Conservation (phyloP, 2,888 invertebrate genomes). For the Antitype chi region DNA sequence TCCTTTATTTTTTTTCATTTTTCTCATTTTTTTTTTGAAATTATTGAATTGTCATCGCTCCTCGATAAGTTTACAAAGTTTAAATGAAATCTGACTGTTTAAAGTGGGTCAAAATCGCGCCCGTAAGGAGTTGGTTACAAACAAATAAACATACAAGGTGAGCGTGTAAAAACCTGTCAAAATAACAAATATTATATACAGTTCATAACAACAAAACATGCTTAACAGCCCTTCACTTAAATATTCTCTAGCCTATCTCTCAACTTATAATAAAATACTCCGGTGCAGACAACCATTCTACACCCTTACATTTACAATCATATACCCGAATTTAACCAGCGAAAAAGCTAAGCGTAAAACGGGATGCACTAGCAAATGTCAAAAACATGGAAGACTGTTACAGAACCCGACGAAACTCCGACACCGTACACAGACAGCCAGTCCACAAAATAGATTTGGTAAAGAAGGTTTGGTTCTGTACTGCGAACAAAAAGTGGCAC, state of each 20-base stretch:
- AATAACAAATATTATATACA: background rate
- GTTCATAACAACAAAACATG: slow-evolving; percentile 5
- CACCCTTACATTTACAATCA: slow-evolving; percentile 21
- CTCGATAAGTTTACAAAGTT: no score
- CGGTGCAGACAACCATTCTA: slow-evolving; percentile 24
- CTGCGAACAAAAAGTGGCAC: background rate
- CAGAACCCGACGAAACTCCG: slow-evolving; percentile 51
- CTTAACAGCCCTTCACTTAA: background rate
- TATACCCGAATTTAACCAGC: slow-evolving; percentile 46
- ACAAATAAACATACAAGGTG: no score
- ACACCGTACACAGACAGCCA: slow-evolving; percentile 37
- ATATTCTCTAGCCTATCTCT: background rate
- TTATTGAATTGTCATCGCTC: no score
- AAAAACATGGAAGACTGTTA: slow-evolving; percentile 56
- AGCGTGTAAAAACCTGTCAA: background rate
- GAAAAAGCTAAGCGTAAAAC: slow-evolving; percentile 59
- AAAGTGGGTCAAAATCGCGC: no score
- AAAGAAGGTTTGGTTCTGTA: slow-evolving; percentile 8
- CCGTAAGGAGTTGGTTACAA: no score
- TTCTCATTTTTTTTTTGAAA: no score
- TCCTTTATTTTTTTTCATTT: no score
- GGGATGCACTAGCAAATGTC: slow-evolving; percentile 59
- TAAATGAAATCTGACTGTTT: no score
- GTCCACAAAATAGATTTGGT: background rate
- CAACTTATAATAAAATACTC: slow-evolving; percentile 39